Evolutionary conservation across 1,140 invertebrate genomes (phyloP).

Genomic region (Diabrotica undecimpunctata): DNA sequence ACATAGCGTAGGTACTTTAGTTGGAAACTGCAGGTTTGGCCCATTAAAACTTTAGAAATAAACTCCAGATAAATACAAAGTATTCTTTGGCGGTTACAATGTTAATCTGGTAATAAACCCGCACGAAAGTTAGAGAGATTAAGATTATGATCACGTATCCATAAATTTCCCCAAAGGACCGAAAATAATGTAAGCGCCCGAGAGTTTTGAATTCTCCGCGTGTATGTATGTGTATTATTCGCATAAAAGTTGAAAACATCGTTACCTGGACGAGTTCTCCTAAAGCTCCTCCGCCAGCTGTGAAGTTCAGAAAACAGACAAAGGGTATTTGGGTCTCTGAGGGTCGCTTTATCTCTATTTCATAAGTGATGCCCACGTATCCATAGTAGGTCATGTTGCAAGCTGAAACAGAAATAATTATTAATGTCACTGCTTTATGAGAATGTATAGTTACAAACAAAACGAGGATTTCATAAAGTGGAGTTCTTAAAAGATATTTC

Average conservation of each 20-base stretch:
- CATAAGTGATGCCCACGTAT: constrained; percentile 73
- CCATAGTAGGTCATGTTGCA: constrained; percentile 82
- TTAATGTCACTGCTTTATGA: background rate
- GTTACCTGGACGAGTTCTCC: constrained; percentile 75
- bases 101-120: background rate
- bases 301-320: constrained; percentile 76
- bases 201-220: background rate
- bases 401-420: constrained; percentile 53
- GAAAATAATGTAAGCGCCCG: background rate
- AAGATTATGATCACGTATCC: constrained; percentile 2
- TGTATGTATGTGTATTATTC: constrained; percentile 1
- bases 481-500: too few species aligned
- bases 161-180: constrained; percentile 2
- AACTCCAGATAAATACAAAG: background rate
- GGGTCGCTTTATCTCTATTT: constrained; percentile 69
- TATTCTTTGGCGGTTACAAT: background rate
- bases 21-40: too few species aligned
- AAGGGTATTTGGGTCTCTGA: constrained; percentile 71
- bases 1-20: too few species aligned
- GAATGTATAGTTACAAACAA: too few species aligned
- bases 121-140: background rate
- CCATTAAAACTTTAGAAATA: background rate
- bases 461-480: too few species aligned
- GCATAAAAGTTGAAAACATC: constrained; percentile 4
- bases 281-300: constrained; percentile 64